These are phyloP conservation scores for Ficedula albicollis DNA, from an alignment of 2,797 vertebrate species.

Conservation along the genomic window DNA sequence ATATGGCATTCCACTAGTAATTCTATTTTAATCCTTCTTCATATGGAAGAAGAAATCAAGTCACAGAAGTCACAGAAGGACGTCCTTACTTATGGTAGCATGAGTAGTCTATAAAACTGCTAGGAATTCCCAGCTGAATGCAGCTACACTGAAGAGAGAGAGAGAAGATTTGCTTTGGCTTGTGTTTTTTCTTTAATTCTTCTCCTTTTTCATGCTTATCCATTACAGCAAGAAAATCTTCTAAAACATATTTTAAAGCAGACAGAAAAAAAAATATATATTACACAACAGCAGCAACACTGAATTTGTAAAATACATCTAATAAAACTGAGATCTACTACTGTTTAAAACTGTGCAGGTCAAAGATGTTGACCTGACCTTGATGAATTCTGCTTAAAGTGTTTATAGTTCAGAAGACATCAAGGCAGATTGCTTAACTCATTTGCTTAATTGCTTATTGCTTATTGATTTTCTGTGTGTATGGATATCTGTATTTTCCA, in stretches of 20 bases:
- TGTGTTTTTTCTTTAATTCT: background rate
- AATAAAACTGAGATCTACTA: constrained; percentile 50
- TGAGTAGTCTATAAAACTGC: background rate
- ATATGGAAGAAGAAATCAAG: background rate
- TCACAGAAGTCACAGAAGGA: background rate
- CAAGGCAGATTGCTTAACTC: constrained; percentile 30
- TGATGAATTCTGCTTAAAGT: constrained; percentile 21
- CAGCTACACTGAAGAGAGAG: background rate
- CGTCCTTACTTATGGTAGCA: background rate
- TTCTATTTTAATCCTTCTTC: background rate
- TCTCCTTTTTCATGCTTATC: background rate
- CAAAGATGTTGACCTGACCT: constrained; percentile 26
- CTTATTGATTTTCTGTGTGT: background rate
- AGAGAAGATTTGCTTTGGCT: background rate
- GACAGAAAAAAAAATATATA: background rate
- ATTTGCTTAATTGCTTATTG: no score
- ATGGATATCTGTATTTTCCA: background rate
- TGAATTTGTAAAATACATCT: constrained; percentile 1
- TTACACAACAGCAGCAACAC: background rate
- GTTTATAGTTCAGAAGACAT: constrained; percentile 19
- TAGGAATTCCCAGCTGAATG: background rate
- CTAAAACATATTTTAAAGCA: background rate
- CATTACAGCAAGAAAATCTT: background rate
- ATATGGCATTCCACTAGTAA: background rate
- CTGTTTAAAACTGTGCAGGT: constrained; percentile 48